A percentile compares a stretch with the other conserved stretches of the same genome.
Evolutionary conservation across 2,797 vertebrate genomes (phyloP).

Genomic region (Xiphophorus birchmanni): DNA sequence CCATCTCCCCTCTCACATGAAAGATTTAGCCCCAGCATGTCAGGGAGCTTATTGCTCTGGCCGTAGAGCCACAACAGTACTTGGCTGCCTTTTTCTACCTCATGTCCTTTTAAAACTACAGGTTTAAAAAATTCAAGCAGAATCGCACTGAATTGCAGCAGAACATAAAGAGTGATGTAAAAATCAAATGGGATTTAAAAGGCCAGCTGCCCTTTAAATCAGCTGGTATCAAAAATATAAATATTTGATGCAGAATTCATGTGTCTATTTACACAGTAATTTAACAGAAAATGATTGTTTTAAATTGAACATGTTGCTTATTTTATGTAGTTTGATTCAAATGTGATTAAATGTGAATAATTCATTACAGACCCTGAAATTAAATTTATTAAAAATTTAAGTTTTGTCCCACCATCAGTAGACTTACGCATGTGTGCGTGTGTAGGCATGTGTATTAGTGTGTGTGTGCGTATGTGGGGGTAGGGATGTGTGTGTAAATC

Average conservation of each 20-base stretch:
- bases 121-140: constrained; percentile 54
- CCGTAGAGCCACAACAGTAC: constrained; percentile 37
- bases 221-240: too few species aligned
- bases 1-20: constrained; percentile 39
- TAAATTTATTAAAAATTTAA: too few species aligned
- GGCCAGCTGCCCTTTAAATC: constrained; percentile 3
- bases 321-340: too few species aligned
- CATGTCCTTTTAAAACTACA: constrained; percentile 25
- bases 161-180: constrained; percentile 7
- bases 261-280: neutral
- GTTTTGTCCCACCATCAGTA: too few species aligned
- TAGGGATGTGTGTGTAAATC: neutral
- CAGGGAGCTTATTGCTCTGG: constrained; percentile 55
- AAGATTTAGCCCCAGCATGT: constrained; percentile 59
- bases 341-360: neutral
- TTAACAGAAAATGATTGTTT: neutral
- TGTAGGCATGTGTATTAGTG: too few species aligned
- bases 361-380: neutral
- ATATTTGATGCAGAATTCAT: too few species aligned
- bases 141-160: constrained; percentile 29
- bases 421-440: too few species aligned
- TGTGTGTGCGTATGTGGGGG: neutral
- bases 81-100: constrained; percentile 19
- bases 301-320: too few species aligned
- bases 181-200: constrained; percentile 16